Base-by-base conservation (phyloP, 2,888 invertebrate species). In the Cantharis nigra region DNA sequence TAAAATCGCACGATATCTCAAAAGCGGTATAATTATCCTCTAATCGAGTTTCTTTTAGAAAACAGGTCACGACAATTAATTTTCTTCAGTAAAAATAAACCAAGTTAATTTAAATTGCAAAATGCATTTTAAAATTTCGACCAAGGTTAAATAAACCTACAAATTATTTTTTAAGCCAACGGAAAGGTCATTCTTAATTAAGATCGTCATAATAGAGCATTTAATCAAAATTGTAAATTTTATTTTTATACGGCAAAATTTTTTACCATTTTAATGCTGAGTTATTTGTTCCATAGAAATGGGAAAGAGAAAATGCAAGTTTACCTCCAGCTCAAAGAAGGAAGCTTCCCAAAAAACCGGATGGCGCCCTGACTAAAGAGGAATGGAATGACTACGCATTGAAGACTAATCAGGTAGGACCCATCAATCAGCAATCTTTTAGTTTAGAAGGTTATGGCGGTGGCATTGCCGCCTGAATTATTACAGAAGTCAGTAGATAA, bases 221-320 rank as follows among this genome's bases (percentile, higher is more conserved):
- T 10, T 28, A 30, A 30, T 30, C 30, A 33, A n/a, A 49, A 49
- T 33, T 33, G 33, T n/a, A 13, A 33, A 33, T 49, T 49, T 49
- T 49, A 49, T 49, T 49, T n/a, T n/a, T 7, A 49, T 33, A 13
- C 13, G 13, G 33, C 33, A 67, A 67, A 20, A 11, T 10, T 67
- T 13, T 14, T 23, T 0, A 65, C 23, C 23, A n/a, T 67, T 67
- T 67, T n/a, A 28, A 30, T 10, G 1, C 2, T 7, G 9, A 11
- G 9, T 11, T 11, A 78, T 76, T 77, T 77, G 70, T 85, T 28
- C 83, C 7, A 2, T 49, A 92, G 91, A 92, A 91, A 87, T 93
- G 92, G 92, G 90, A 92, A 79, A 86, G 91, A 14, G 92, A 93
- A 85, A 93, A 93, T 83, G 89, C 89, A 69, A 87, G 87, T 72